Conservation (phyloP, 2,888 invertebrate genomes). For the Dolichomitus sp. region DNA sequence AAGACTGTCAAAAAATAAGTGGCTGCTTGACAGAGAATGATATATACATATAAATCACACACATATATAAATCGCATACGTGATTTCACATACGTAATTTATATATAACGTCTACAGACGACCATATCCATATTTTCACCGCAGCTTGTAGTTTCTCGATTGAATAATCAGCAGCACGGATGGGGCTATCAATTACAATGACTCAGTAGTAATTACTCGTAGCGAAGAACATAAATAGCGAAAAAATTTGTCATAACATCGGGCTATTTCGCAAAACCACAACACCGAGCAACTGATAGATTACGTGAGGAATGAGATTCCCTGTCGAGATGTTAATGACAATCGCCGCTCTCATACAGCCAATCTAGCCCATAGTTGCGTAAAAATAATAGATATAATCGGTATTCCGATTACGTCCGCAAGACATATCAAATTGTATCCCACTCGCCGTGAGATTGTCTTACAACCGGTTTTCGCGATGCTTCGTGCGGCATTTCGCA, state of each 20-base stretch:
- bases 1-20: no score
- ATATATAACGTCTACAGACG: neutral
- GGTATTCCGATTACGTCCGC: slow-evolving; percentile 5
- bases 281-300: neutral
- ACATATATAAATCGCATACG: no score
- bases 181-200: neutral
- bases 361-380: slow-evolving; percentile 14
- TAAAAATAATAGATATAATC: slow-evolving; percentile 43
- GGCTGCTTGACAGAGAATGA: no score
- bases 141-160: neutral
- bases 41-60: no score
- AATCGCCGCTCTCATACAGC: neutral
- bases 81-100: no score
- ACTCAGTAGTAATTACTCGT: slow-evolving; percentile 14
- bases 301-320: neutral
- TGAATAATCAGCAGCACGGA: neutral
- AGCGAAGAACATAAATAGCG: neutral
- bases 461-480: slow-evolving; percentile 4
- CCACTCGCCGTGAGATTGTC: slow-evolving; percentile 13
- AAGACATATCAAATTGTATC: neutral
- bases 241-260: neutral
- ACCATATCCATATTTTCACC: neutral
- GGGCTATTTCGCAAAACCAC: neutral
- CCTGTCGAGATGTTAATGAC: slow-evolving; percentile 8
- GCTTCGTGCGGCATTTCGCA: neutral